Percentiles rank a stretch among this genome's conserved stretches.
phyloP scores from a whole-genome alignment of 2,113 vertebrate genomes.

The Calidris pugnax region DNA sequence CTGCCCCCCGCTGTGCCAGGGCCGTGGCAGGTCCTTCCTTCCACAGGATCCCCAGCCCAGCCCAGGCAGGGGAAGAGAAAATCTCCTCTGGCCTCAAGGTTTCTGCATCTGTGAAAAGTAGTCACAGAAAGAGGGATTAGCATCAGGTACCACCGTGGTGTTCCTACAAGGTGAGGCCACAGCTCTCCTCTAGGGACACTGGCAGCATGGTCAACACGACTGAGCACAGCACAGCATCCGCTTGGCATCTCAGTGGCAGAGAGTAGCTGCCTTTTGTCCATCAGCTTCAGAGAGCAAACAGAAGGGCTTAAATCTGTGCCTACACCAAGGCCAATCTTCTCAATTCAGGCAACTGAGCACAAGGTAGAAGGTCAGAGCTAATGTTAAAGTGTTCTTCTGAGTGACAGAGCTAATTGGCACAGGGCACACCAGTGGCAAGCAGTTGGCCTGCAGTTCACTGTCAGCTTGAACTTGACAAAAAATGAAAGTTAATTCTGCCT shows the following conservation, averaged over 20 bases:
- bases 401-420: neutral
- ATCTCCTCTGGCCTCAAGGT: neutral
- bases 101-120: neutral
- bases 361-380: neutral
- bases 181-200: neutral
- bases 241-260: fast-evolving
- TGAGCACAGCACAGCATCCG: neutral
- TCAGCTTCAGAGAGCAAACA: neutral
- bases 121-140: neutral
- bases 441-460: neutral
- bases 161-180: neutral
- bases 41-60: neutral
- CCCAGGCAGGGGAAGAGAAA: neutral
- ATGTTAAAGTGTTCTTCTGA: neutral
- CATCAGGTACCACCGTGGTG: no score
- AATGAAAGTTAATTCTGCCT: neutral
- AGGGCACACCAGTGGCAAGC: neutral
- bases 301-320: neutral
- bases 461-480: neutral
- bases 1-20: neutral
- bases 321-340: neutral
- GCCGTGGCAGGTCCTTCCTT: neutral
- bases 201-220: neutral
- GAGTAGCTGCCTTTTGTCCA: neutral
- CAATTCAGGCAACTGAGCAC: neutral